Base-by-base conservation (phyloP, 2,888 invertebrate species). In the Rhyacophila evoluta region DNA sequence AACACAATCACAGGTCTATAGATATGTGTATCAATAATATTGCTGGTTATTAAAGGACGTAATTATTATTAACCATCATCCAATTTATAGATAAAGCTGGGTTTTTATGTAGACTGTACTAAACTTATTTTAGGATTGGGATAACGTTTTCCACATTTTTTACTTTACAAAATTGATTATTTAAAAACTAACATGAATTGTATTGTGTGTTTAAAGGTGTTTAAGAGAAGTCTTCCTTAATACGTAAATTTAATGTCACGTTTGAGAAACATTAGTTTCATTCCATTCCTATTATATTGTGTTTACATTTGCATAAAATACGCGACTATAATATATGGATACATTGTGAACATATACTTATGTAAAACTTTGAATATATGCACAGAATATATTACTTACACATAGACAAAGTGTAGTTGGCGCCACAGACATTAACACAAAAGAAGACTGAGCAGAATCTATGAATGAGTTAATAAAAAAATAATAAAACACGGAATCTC, bases 381-480 rank as follows among this genome's bases (percentile, higher is more conserved):
- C 55, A 8, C 2, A 19, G 2, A 55, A 55, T 25, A 55, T 1
- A 33, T 33, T 33, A 33, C 6, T 6, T 25, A 25, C 19, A 55
- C 12, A 55, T 19, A 55, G 0, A 8, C 25, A 55, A 15, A 15
- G 25, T 25, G 10, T 55, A 55, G 55, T 25, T 8, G 55, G 25
- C 55, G 55, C 55, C 55, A 55, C 25, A 2, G 19, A 12, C 19
- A 25, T 55, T 55, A 55, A 55, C 15, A 10, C 2, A 25, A 19
- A 19, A 8, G 39, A 55, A 25, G 25, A 55, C 12, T 55, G 55
- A 8, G 12, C 25, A 19, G 55, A 55, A 55, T 55, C 25, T 3
- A 55, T 55, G 55, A 55, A 55, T 55, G 55, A 55, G 55, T 55
- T 25, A 8, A 19, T 55, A 12, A 55, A 19, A 55, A 55, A 55